Evolutionary conservation across 2,888 invertebrate species (phyloP), one percentile per base, ranked within the genome.

Genomic region (Stegana nigrithorax): DNA sequence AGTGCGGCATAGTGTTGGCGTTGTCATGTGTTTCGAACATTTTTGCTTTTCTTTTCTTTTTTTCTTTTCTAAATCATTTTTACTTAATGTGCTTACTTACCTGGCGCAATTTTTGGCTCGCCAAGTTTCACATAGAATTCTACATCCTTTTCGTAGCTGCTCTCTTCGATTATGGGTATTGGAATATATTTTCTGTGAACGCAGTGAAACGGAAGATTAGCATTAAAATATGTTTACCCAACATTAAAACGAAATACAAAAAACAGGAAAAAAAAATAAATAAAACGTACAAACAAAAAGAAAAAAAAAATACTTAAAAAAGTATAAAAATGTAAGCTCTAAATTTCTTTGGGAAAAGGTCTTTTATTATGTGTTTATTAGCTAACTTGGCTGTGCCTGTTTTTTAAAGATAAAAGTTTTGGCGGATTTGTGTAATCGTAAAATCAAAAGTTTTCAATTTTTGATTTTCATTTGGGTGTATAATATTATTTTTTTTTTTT

Each of bases 81-180:
- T n/a, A n/a, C n/a, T n/a, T n/a, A n/a, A n/a, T n/a, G n/a, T n/a
- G n/a, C n/a, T 17, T 64, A 70, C 75, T 91, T 90, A 95, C 95
- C 95, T 88, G 93, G 94, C 73, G 94, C 89, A 84, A 94, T 89
- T 81, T 92, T 91, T 12, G 98, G 98, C 73, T 94, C 93, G 7
- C 93, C 95, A 25, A 99, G 87, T 83, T 96, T 94, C 12, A 98
- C 92, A 86, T 93, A 95, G 86, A 99, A 96, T 21, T 93, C 89
- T 29, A 97, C 95, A 82, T 96, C 95, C 85, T 98, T 97, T 86
- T 98, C 97, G 85, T 98, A 98, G 82, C 97, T 96, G 87, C 98
- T 98, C 83, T 97, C 97, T 87, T 99, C 98, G 71, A 95, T 90
- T 68, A 99, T 95, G 76, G 91, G 91, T 69, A 98, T 87, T 56